Evolutionary conservation across 2,113 vertebrate species (phyloP), one percentile per base, ranked within the genome.

Genomic region (Sinocyclocheilus rhinocerous): DNA sequence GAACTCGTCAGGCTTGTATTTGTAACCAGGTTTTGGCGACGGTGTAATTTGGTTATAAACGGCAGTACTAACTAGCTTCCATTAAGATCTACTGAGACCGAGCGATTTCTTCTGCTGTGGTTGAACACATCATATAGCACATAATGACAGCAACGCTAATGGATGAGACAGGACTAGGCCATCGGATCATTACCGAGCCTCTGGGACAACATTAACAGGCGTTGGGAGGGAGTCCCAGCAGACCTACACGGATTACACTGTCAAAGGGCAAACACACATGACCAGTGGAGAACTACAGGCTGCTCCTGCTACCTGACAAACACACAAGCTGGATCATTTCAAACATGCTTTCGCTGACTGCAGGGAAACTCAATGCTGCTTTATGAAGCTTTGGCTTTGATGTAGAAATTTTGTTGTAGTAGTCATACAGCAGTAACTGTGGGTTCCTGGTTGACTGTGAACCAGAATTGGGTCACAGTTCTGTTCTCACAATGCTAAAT

Each of bases 201-300:
- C 24, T 1, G 85, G 89, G 90, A 89, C 84, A 76, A 88, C 82
- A 90, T 93, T 91, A 93, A 89, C 67, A 85, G 85, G 81, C 50
- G 57, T 29, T 55, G 67, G 33, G 70, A 84, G 86, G 59, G 29
- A 87, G 86, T 87, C 89, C 88, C 50, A 26, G 87, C 50, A 61
- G 76, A 48, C 76, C 75, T 81, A 83, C 86, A 84, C 80, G 48
- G 84, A 87, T 90, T 89, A 87, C 18, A 84, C 69, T 59, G 75
- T 55, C 72, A 89, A 84, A 73, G 84, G 79, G 45, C 85, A 87
- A 84, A 87, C 39, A 79, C 77, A 88, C 76, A 52, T 15, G 42
- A n/a, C 39, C 22, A 65, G 59, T 48, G 39, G 15, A 81, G 79
- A 81, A 45, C 36, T 81, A 42, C 78, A 81, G 39, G 63, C 80